A percentile compares a stretch with the other conserved stretches of the same genome.
phyloP scores from a whole-genome alignment of 2,113 vertebrate species.

The Cebus imitator region DNA sequence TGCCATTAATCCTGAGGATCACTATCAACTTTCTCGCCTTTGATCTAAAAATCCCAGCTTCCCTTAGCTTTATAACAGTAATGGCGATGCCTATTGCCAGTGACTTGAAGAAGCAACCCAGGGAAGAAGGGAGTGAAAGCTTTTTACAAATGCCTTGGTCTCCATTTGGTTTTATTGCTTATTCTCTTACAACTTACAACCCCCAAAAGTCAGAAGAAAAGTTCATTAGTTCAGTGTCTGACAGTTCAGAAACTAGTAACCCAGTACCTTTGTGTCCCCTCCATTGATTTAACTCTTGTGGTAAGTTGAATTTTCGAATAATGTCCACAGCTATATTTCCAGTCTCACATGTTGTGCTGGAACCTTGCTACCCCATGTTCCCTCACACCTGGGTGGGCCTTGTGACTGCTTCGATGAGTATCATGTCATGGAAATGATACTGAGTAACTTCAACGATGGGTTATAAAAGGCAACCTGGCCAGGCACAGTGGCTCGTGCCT shows the following conservation, averaged over 20 bases:
- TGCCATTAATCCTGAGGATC: not conserved
- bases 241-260: not conserved
- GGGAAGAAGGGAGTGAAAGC: not conserved
- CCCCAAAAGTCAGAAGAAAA: not conserved
- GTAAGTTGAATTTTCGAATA: not conserved
- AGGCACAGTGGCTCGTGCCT: no score
- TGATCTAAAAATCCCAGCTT: not conserved
- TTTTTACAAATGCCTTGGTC: not conserved
- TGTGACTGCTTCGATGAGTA: not conserved
- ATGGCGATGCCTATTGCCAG: not conserved
- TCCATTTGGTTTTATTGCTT: not conserved
- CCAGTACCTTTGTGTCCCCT: not conserved
- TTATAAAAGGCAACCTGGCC: not conserved
- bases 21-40: not conserved
- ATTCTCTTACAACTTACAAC: not conserved
- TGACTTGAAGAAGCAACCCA: not conserved
- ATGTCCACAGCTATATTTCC: not conserved
- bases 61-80: not conserved
- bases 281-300: not conserved
- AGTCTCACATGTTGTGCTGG: not conserved
- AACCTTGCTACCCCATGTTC: not conserved
- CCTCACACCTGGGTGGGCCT: not conserved
- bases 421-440: not conserved
- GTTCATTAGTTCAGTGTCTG: not conserved
- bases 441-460: not conserved